Base-by-base conservation (phyloP, 1,140 invertebrate genomes). In the Probaryconus sp. region DNA sequence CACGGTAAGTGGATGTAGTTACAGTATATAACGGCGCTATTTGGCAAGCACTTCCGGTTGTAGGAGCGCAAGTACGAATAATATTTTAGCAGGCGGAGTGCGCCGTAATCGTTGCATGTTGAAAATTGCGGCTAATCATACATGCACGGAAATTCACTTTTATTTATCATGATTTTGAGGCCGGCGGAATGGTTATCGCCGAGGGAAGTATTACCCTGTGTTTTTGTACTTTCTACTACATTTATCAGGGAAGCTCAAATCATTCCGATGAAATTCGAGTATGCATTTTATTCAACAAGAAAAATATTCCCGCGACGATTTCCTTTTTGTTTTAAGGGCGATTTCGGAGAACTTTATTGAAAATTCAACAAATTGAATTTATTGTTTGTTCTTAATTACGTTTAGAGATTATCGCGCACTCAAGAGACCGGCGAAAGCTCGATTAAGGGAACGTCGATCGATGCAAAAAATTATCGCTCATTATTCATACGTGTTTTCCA, bases 71-170 rank as follows among this genome's bases (percentile, higher is more conserved):
- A 37, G 38, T 56, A 64, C 64, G 71, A 63, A 74, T 72, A 72
- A 72, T 68, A 74, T 74, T 74, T 74, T 51, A 63, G 14, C 51
- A 50, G 51, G 14, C 28, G 37, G n/a, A 67, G 55, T 48, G 16
- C 40, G 28, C 53, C 35, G 56, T 68, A 65, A 74, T 73, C 71
- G 71, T 68, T 74, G 71, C 71, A 74, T 74, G 71, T 51, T 68
- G 63, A 63, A 74, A 63, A 74, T 74, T 74, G 71, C 63, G 58
- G 63, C 63, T 74, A 74, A 74, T 74, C 63, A 74, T 74, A 68
- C 58, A 64, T 51, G 26, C 63, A 37, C 56, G 56, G 56, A 68
- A 63, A 74, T 65, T 40, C 63, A 43, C 50, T 56, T 63, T 74
- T 67, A 74, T 68, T 74, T 68, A 69, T 61, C 38, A 31, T 31